Base-by-base conservation (phyloP, 2,888 invertebrate genomes). In the Podotricha telesiphe region DNA sequence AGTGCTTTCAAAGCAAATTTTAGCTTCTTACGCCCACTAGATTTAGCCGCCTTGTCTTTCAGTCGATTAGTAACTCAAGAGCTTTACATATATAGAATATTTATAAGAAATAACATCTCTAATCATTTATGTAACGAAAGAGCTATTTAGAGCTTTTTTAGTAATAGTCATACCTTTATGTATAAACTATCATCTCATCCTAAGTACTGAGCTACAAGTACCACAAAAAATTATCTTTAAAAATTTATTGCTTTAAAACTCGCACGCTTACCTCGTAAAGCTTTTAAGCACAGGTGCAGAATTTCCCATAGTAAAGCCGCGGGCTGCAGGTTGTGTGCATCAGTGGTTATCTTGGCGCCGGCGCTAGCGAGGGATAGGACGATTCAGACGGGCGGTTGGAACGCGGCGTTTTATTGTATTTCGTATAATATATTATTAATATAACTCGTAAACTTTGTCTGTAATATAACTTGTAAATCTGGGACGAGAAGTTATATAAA, bases 241-340 rank as follows among this genome's bases (percentile, higher is more conserved):
- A 67, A 13, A 28, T 67, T 70, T 68, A 70, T 56, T 59, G n/a
- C 37, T 63, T 53, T 64, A 58, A 70, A 56, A 40, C 66, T 69
- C 78, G 81, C 83, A 82, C 82, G 83, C 81, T 82, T 79, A 76
- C 78, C 77, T 76, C 80, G 78, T 83, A 81, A 83, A 83, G 86
- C 86, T 89, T 89, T 89, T 87, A 86, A 76, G 69, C 82, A 84
- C 91, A 91, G 91, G 90, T 91, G 90, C 74, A 76, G 75, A 71
- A 70, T 67, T 89, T 90, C 90, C 88, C 89, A 88, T 82, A 81
- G 79, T 70, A 66, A 72, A 81, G 48, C 19, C 10, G 62, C 34
- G 28, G 17, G 48, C 56, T 19, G 56, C 83, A 83, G 80, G 85
- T 85, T 78, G 77, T 78, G 69, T 73, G 85, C 82, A 85, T 86